These are phyloP conservation scores for Peromyscus eremicus DNA, from an alignment of 2,797 vertebrate species.

Conservation along the genomic window DNA sequence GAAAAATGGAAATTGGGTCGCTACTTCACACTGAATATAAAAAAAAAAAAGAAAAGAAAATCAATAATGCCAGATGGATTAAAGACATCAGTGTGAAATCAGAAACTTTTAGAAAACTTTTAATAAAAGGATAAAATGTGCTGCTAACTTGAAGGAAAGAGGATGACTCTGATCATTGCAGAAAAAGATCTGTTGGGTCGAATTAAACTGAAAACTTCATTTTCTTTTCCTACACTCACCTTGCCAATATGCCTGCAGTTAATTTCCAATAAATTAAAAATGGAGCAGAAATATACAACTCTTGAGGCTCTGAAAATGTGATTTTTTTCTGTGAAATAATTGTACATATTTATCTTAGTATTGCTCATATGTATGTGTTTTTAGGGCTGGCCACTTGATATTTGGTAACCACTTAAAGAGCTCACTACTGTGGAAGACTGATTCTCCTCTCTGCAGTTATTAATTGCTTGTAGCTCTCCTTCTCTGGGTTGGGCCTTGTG, in stretches of 20 bases:
- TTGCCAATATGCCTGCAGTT: not conserved
- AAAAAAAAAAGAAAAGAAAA: not conserved
- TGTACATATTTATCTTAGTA: not conserved
- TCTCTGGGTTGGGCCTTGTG: not conserved
- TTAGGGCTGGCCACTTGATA: not conserved
- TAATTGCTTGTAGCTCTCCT: not conserved
- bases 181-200: not conserved
- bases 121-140: not conserved
- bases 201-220: not conserved
- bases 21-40: not conserved
- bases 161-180: not conserved
- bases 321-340: not conserved
- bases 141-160: not conserved
- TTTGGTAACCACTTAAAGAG: not conserved
- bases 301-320: not conserved
- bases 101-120: conserved; percentile 23
- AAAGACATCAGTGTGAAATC: conserved; percentile 30
- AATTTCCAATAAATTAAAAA: not conserved
- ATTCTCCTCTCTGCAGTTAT: not conserved
- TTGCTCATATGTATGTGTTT: not conserved
- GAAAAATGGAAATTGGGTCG: conserved; percentile 23
- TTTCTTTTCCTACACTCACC: not conserved
- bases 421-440: not conserved
- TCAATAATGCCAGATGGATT: conserved; percentile 25
- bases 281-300: not conserved